Evolutionary conservation across 2,113 vertebrate genomes (phyloP), one percentile per base, ranked within the genome.

Genomic region (Ancistrus triradiatus): DNA sequence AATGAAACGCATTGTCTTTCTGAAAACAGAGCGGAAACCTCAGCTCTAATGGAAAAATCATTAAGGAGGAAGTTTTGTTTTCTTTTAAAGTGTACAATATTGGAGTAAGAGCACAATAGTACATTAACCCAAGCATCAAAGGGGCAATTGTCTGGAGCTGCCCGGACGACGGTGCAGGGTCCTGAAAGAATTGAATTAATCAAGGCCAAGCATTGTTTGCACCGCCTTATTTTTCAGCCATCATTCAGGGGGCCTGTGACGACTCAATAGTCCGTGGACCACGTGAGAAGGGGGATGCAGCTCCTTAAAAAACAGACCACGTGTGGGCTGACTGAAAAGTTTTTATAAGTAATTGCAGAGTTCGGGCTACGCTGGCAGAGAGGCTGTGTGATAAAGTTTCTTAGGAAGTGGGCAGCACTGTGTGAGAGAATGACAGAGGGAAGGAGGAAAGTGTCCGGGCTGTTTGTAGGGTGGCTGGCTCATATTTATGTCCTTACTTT

Each of bases 131-230:
- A 69, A 81, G 81, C 78, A 89, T 90, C 84, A 90, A 90, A 89
- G 88, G 85, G 68, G 78, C 58, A 74, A 88, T 90, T 89, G 88
- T 90, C 81, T 66, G 66, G 82, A 89, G 88, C 88, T 89, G 86
- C 88, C 88, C 74, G 84, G 88, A 85, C 88, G 88, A 90, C 88
- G 85, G 85, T 81, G 84, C 85, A 81, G 81, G 83, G 83, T 87
- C 85, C 82, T 81, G 85, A 90, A 90, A 90, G 88, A 90, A 90
- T 88, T 90, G 88, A 90, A 90, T 90, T 88, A 86, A 90, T 88
- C 88, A 90, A 87, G 85, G 89, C 86, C 75, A 83, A 74, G 86
- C 84, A 90, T 90, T 90, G 88, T 90, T 78, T 84, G 59, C 67
- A 62, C 75, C 78, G 86, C 86, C 88, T 88, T 89, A 89, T 87